Percentiles rank a stretch among this genome's conserved stretches.
Evolutionary conservation across 2,113 vertebrate species (phyloP).

Genomic region (Rhineura floridana): DNA sequence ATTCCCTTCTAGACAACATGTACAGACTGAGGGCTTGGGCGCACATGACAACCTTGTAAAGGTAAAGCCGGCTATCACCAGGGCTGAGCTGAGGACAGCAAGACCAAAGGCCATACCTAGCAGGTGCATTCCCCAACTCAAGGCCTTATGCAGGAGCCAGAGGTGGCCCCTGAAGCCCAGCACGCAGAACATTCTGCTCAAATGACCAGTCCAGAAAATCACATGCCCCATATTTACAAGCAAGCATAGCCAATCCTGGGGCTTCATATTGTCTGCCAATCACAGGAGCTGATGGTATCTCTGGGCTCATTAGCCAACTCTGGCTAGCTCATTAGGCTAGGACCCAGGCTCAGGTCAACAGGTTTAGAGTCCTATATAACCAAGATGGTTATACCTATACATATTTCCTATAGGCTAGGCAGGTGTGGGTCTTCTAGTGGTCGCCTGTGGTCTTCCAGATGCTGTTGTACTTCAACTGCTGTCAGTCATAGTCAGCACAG

Average conservation of each 20-base stretch:
- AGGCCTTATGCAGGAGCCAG: background rate
- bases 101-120: background rate
- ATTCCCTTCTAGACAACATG: background rate
- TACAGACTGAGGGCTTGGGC: background rate
- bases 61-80: no score
- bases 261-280: background rate
- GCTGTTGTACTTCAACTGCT: no score
- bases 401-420: background rate
- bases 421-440: background rate
- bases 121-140: background rate
- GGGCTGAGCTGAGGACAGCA: no score
- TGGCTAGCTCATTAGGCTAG: background rate
- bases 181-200: background rate
- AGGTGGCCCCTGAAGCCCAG: background rate
- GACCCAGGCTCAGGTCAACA: background rate
- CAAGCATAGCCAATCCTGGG: background rate
- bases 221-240: no score
- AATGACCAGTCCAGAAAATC: background rate
- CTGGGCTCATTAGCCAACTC: background rate
- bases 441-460: no score
- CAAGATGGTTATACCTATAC: background rate
- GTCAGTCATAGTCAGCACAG: no score
- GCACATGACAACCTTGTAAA: background rate
- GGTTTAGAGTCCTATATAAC: background rate
- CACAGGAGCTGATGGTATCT: no score